Base-by-base conservation (phyloP, 1,140 invertebrate species). In the Pseudomyrmex flavicornis region DNA sequence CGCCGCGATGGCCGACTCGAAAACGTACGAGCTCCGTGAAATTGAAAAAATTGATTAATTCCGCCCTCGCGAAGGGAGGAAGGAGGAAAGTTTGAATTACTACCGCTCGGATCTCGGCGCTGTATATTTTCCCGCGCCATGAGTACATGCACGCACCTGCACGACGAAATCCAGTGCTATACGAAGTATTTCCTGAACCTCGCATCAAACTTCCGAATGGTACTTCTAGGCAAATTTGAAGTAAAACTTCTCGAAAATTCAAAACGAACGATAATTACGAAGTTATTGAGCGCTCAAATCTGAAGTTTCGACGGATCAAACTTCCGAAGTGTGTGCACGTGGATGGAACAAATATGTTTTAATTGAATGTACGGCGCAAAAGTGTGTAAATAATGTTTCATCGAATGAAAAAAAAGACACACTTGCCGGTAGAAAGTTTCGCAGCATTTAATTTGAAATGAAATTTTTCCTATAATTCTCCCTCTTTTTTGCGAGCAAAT, bases 11-110 rank as follows among this genome's bases (percentile, higher is more conserved):
- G 44, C 54, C 65, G 76, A 26, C 44, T 72, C 66, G 44, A 72
- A 72, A 70, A 72, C 65, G 76, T 61, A 80, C 66, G 76, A 72
- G 66, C 54, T 20, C 76, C 76, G 54, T 80, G 66, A 80, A 80
- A 80, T 72, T 80, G 76, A 80, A 80, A 80, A 80, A 80, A 80
- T 80, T 80, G 66, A 80, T 80, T 80, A 80, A 80, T 80, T 80
- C 66, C 54, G 66, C 54, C 12, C 10, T 44, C 44, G 54, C 22
- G 44, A 35, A 3, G 7, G 5, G 5, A 35, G 35, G 35, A 35
- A 5, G 7, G 35, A 35, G n/a, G 44, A 56, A 72, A 72, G 76
- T 70, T 80, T 80, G 76, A 80, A 80, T 80, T 79, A 58, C 63
- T 46, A 46, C 44, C 54, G 20, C 2, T 35, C 35, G 35, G 54